These are phyloP conservation scores for Arge pagana DNA, from an alignment of 2,888 invertebrate genomes.

Conservation along the genomic window DNA sequence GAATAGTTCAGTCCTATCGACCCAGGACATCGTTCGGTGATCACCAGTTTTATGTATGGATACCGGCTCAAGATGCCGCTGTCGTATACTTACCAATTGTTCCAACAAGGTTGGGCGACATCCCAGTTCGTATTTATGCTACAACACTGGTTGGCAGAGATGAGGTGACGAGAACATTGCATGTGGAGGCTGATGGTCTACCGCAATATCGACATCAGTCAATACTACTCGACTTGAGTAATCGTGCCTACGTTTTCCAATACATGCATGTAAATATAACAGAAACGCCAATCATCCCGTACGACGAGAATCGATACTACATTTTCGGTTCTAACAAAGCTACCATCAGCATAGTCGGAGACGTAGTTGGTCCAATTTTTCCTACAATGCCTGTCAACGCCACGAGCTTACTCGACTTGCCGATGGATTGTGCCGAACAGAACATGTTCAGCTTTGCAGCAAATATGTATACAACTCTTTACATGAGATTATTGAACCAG, in stretches of 20 bases:
- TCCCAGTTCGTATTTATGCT: conserved; percentile 77
- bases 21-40: conserved; percentile 91
- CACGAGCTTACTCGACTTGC: conserved; percentile 76
- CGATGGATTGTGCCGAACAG: conserved; percentile 93
- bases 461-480: conserved; percentile 87
- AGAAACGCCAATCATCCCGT: conserved; percentile 90
- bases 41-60: conserved; percentile 92
- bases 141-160: conserved; percentile 76
- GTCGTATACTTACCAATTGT: conserved; percentile 91
- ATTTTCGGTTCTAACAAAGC: conserved; percentile 92
- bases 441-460: conserved; percentile 97
- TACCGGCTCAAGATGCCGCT: conserved; percentile 76
- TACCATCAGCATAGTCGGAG: conserved; percentile 81
- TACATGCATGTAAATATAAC: conserved; percentile 96
- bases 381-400: conserved; percentile 92
- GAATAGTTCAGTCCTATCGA: conserved; percentile 82
- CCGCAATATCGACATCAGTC: conserved; percentile 93
- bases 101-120: conserved; percentile 76
- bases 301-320: conserved; percentile 88
- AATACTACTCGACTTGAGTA: conserved; percentile 87
- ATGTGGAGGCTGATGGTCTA: conserved; percentile 87
- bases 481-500: conserved; percentile 90
- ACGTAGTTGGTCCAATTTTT: conserved; percentile 91
- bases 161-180: conserved; percentile 66
- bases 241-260: conserved; percentile 88